Percentiles rank a stretch among this genome's conserved stretches.
phyloP scores from a whole-genome alignment of 2,888 invertebrate species.

The Drosophila tanythrix region DNA sequence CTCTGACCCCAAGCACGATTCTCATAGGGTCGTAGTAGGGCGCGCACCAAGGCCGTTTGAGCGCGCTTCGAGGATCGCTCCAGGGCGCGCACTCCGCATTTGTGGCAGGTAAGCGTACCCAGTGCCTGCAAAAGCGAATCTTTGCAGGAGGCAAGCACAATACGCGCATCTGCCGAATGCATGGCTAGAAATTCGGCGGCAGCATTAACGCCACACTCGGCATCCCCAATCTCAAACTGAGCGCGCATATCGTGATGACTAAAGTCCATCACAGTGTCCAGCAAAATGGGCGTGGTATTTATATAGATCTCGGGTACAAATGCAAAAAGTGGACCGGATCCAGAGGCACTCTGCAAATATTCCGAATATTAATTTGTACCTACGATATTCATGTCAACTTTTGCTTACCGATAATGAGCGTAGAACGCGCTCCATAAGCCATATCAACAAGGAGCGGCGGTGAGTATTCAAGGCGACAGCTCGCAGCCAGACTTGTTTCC shows the following conservation, averaged over 20 bases:
- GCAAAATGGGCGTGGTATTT: constrained; percentile 85
- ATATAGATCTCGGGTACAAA: constrained; percentile 90
- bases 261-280: constrained; percentile 85
- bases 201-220: constrained; percentile 87
- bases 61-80: constrained; percentile 88
- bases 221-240: constrained; percentile 85
- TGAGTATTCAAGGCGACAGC: constrained; percentile 87
- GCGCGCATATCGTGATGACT: constrained; percentile 83
- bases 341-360: constrained; percentile 85
- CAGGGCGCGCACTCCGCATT: constrained; percentile 89
- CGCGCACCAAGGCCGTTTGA: constrained; percentile 88
- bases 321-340: constrained; percentile 87
- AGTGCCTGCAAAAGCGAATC: constrained; percentile 91
- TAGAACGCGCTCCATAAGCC: constrained; percentile 86
- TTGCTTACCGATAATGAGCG: constrained; percentile 82
- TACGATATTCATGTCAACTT: background rate
- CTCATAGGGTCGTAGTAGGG: constrained; percentile 91
- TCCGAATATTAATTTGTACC: background rate
- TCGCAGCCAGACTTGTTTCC: constrained; percentile 89
- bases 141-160: constrained; percentile 90
- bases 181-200: constrained; percentile 90
- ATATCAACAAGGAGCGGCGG: constrained; percentile 86
- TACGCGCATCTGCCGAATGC: constrained; percentile 91
- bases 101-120: constrained; percentile 91
- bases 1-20: constrained; percentile 93